Conservation (phyloP, 2,888 invertebrate genomes). For the Cheilosia impressa region DNA sequence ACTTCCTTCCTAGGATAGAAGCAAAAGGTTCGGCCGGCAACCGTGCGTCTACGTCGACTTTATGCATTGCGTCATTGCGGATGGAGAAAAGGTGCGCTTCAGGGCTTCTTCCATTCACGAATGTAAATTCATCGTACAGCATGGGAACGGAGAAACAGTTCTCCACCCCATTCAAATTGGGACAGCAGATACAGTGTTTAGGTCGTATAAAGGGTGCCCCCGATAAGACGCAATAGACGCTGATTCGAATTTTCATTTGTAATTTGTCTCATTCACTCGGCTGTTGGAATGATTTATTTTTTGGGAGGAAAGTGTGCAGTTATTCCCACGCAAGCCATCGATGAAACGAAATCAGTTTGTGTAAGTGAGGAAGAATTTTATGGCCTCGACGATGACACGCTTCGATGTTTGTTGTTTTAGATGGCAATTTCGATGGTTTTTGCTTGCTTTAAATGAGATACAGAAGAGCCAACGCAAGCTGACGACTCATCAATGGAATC, state of each 20-base stretch:
- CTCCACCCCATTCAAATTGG: constrained; percentile 3
- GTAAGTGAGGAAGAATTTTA: constrained; percentile 17
- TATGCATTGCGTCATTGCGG: constrained; percentile 17
- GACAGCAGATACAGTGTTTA: background rate
- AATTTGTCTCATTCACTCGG: constrained; percentile 18
- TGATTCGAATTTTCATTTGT: background rate
- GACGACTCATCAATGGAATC: too few species aligned
- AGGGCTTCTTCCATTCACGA: constrained; percentile 16
- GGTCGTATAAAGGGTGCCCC: constrained; percentile 5
- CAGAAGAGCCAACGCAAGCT: too few species aligned
- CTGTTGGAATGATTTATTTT: background rate
- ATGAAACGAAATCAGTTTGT: background rate
- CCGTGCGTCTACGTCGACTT: background rate
- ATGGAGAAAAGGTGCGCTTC: constrained; percentile 16
- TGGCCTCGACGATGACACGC: background rate
- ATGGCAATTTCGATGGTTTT: background rate
- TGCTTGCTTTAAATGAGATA: too few species aligned
- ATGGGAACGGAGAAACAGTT: background rate
- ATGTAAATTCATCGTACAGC: background rate
- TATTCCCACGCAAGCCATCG: background rate
- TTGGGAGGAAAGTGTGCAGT: background rate
- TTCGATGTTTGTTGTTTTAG: constrained; percentile 6
- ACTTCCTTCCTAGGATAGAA: constrained; percentile 56
- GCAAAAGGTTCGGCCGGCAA: background rate
- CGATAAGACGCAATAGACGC: constrained; percentile 19